Percentiles rank a stretch among this genome's conserved stretches.
phyloP scores from a whole-genome alignment of 2,888 invertebrate species.

The Melinaea marsaeus region DNA sequence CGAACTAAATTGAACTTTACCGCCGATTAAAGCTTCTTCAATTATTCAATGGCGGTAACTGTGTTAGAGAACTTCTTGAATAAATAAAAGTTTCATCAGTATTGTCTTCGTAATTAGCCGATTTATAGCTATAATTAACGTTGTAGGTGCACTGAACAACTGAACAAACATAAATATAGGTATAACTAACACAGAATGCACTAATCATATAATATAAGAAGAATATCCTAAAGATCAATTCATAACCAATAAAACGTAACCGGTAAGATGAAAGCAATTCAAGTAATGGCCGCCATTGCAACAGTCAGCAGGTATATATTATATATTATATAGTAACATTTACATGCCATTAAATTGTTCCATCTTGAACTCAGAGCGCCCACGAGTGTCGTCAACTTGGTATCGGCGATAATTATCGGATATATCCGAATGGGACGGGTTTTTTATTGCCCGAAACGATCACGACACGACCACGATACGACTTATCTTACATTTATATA shows the following conservation, averaged over 20 bases:
- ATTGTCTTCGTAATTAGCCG: neutral
- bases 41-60: conserved; percentile 11
- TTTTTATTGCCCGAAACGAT: conserved; percentile 25
- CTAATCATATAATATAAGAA: too few relatives aligned
- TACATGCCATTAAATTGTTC: conserved; percentile 46
- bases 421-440: conserved; percentile 33
- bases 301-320: conserved; percentile 27
- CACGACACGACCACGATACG: conserved; percentile 39
- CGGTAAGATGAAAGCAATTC: conserved; percentile 49
- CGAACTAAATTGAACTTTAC: conserved; percentile 43
- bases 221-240: conserved; percentile 6
- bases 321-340: conserved; percentile 51
- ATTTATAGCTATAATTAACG: too few relatives aligned
- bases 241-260: conserved; percentile 19
- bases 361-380: conserved; percentile 47
- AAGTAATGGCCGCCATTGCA: conserved; percentile 48
- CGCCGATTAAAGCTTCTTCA: conserved; percentile 44
- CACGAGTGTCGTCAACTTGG: conserved; percentile 53
- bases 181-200: too few relatives aligned
- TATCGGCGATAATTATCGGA: conserved; percentile 53
- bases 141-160: too few relatives aligned
- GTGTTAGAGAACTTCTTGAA: conserved; percentile 1
- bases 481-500: conserved; percentile 3
- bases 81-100: neutral
- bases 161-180: too few relatives aligned